These are phyloP conservation scores for Liolophura sinensis DNA, from an alignment of 1,140 invertebrate species.

Conservation along the genomic window DNA sequence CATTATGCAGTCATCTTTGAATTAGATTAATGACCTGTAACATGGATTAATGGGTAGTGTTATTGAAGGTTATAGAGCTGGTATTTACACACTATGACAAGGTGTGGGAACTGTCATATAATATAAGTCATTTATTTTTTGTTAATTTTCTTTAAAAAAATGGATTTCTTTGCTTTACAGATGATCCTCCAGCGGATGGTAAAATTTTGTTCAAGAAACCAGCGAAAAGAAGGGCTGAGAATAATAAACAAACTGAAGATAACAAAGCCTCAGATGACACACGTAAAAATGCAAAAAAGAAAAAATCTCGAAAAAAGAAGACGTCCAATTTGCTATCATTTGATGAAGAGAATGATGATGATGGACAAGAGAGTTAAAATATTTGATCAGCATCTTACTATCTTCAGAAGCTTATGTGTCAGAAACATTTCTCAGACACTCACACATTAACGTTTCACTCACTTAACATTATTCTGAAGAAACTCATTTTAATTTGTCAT, in stretches of 20 bases:
- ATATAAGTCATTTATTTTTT: constrained; percentile 7
- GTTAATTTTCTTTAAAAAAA: not conserved
- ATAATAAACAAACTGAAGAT: not conserved
- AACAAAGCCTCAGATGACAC: constrained; percentile 10
- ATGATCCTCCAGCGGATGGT: not conserved
- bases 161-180: not conserved
- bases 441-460: too few species aligned
- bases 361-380: constrained; percentile 9
- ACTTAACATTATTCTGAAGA: too few species aligned
- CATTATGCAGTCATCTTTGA: too few species aligned
- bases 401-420: not conserved
- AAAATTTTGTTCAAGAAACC: not conserved
- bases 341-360: constrained; percentile 15
- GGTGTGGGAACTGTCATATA: constrained; percentile 12
- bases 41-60: too few species aligned
- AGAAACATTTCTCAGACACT: too few species aligned
- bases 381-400: not conserved
- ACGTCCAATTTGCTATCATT: constrained; percentile 18
- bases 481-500: too few species aligned
- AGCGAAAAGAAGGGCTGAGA: not conserved
- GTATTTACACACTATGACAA: not conserved
- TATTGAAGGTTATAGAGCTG: too few species aligned
- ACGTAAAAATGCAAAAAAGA: constrained; percentile 14
- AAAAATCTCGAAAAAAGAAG: constrained; percentile 7
- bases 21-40: too few species aligned